Percentiles rank a stretch among this genome's conserved stretches.
These are phyloP conservation scores for Dascyllus trimaculatus DNA, from an alignment of 2,113 vertebrate species.

Conservation along the genomic window DNA sequence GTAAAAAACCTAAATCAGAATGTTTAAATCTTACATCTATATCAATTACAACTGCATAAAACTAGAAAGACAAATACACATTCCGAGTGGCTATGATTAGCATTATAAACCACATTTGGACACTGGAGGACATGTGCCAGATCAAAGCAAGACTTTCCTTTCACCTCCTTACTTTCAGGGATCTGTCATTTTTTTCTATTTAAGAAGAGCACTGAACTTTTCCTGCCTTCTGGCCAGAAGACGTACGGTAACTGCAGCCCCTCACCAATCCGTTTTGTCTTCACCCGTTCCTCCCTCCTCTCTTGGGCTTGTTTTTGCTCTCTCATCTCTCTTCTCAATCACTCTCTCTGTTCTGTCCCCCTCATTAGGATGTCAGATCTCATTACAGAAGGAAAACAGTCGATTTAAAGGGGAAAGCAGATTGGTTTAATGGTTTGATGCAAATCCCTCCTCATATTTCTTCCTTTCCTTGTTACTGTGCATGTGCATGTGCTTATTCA, in stretches of 20 bases:
- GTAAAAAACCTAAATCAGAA: too few species aligned
- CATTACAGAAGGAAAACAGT: slow-evolving; percentile 73
- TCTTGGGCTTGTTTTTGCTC: slow-evolving; percentile 28
- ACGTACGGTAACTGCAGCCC: slow-evolving; percentile 8
- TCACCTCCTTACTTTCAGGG: slow-evolving; percentile 19
- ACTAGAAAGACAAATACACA: background rate
- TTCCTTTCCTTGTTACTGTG: slow-evolving; percentile 1
- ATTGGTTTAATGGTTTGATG: slow-evolving; percentile 73
- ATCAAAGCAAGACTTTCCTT: slow-evolving; percentile 42
- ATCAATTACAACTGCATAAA: background rate
- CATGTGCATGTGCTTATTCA: slow-evolving; percentile 1
- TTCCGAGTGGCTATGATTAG: background rate
- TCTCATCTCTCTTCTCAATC: slow-evolving; percentile 48
- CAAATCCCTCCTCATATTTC: slow-evolving; percentile 52
- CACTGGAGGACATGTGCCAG: slow-evolving; percentile 16
- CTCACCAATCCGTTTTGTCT: slow-evolving; percentile 20
- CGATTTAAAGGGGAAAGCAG: slow-evolving; percentile 60
- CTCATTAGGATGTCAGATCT: slow-evolving; percentile 73
- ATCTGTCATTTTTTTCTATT: slow-evolving; percentile 52
- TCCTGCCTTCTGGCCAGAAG: slow-evolving; percentile 51
- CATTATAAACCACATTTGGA: slow-evolving; percentile 29
- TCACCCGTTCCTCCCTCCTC: slow-evolving; percentile 19
- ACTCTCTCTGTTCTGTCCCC: slow-evolving; percentile 50
- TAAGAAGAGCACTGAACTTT: slow-evolving; percentile 42
- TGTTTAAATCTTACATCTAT: background rate